Percentiles rank a stretch among this genome's conserved stretches.
phyloP scores from a whole-genome alignment of 35 echinoderm and acorn worm species.

The Lytechinus pictus region DNA sequence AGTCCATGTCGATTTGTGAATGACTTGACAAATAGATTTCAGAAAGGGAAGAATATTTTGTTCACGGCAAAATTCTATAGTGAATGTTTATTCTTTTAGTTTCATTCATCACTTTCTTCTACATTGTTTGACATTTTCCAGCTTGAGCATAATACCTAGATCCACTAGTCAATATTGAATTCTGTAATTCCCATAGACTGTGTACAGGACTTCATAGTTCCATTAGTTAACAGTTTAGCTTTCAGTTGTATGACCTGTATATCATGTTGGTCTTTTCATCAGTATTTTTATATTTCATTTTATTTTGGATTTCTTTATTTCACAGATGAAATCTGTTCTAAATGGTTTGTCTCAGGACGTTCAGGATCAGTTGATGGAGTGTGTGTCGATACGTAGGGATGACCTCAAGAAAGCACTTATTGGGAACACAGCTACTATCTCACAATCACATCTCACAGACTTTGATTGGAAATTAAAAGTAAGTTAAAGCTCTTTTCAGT shows the following conservation, averaged over 20 bases:
- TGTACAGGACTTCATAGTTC: too few species aligned
- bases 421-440: constrained; percentile 67
- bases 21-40: too few species aligned
- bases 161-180: too few species aligned
- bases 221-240: too few species aligned
- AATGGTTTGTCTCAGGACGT: constrained; percentile 52
- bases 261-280: not conserved
- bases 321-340: constrained; percentile 56
- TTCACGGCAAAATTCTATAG: too few species aligned
- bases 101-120: too few species aligned
- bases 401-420: constrained; percentile 62
- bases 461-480: constrained; percentile 93
- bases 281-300: not conserved
- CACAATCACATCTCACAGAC: constrained; percentile 73
- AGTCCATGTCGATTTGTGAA: too few species aligned
- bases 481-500: not conserved
- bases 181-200: too few species aligned
- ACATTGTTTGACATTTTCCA: too few species aligned
- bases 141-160: too few species aligned
- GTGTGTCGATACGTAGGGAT: constrained; percentile 57
- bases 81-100: too few species aligned
- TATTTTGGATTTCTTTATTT: not conserved
- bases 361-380: constrained; percentile 50
- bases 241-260: not conserved
- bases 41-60: too few species aligned